Conservation (phyloP, 64 coral and sea anemone species). For the Acropora tenuis region DNA sequence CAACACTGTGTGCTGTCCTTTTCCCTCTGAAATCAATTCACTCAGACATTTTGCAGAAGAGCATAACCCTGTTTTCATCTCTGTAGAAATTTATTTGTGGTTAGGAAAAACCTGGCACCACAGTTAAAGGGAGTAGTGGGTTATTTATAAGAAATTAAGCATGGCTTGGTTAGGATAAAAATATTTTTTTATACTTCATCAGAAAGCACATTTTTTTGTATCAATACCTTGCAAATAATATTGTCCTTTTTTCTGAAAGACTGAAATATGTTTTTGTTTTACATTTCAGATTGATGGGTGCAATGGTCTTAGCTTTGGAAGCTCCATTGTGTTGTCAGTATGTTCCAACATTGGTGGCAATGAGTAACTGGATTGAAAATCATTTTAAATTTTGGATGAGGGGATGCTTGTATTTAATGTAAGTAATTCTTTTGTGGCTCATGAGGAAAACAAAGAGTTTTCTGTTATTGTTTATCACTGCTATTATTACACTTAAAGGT, state of each 20-base stretch:
- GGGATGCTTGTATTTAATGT: slow-evolving; percentile 91
- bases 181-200: no score
- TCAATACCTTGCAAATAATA: no score
- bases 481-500: no score
- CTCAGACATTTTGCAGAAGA: not conserved
- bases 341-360: slow-evolving; percentile 66
- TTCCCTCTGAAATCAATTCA: not conserved
- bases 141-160: no score
- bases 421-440: slow-evolving; percentile 14
- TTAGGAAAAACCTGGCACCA: not conserved
- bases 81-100: not conserved
- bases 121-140: not conserved
- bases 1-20: not conserved
- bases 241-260: not conserved
- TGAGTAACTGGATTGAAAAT: slow-evolving; percentile 91
- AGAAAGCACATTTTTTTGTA: no score
- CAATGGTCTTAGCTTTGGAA: slow-evolving; percentile 77
- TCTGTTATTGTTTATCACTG: not conserved
- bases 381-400: slow-evolving; percentile 96
- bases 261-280: not conserved
- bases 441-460: not conserved
- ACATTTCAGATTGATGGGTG: slow-evolving; percentile 74
- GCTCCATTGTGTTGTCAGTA: slow-evolving; percentile 87
- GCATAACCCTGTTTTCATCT: not conserved
- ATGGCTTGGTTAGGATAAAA: no score